Base-by-base conservation (phyloP, 2,113 vertebrate species). In the Stegostoma tigrinum region DNA sequence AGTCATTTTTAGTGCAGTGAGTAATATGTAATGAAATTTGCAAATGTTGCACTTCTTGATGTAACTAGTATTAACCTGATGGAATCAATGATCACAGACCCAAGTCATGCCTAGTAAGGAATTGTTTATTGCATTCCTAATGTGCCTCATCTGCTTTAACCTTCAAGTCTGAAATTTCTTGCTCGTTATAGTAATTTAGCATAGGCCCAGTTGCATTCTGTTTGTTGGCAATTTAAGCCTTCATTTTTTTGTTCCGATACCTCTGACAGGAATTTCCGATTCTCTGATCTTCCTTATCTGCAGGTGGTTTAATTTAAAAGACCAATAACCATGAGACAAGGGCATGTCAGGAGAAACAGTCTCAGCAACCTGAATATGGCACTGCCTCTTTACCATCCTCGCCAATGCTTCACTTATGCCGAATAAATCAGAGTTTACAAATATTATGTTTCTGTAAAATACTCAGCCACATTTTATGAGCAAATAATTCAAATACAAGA, bases 121-220 rank as follows among this genome's bases (percentile, higher is more conserved):
- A 75, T 95, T 68, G 94, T 70, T 95, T 95, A 72, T 42, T 95
- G 52, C 42, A 95, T 95, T 95, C 72, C 68, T 95, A 95, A 95
- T 95, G 94, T 23, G 34, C 68, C 12, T 95, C 75, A 95, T 95
- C 94, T 95, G 30, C 67, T 52, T 52, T 95, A 70, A 70, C 94
- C 68, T 95, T 95, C 68, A 95, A 72, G 94, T 70, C 68, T 95
- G 94, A 95, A 67, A 95, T 95, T 95, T 95, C 67, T 68, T 95
- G 68, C 94, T 95, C 67, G 48, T 72, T 68, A 42, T 5, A 72
- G 14, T 95, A 75, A 95, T 95, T 72, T 72, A 72, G 48, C 48
- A 68, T 67, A 70, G 93, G n/a, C 15, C 42, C 94, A 27, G 24
- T 24, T 72, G 52, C 68, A 52, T 95, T 95, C 30, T 72, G 45